phyloP scores from a whole-genome alignment of 2,888 invertebrate genomes.

The Syritta pipiens region DNA sequence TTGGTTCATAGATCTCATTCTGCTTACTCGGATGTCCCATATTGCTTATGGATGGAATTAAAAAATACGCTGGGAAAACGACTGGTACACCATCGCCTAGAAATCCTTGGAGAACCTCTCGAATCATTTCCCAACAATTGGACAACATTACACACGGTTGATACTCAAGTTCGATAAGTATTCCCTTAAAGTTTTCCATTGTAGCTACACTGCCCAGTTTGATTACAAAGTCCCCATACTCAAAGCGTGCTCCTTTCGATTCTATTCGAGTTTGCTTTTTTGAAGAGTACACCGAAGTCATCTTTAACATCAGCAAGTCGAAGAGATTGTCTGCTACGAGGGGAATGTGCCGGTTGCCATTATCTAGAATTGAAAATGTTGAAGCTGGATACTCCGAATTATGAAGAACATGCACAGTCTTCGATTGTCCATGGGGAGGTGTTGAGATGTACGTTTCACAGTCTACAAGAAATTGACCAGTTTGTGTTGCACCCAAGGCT shows the following conservation, averaged over 20 bases:
- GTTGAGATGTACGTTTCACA: slow-evolving; percentile 95
- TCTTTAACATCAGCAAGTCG: slow-evolving; percentile 93
- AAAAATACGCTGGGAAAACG: slow-evolving; percentile 84
- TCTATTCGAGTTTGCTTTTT: slow-evolving; percentile 94
- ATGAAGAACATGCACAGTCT: slow-evolving; percentile 94
- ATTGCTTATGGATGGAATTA: slow-evolving; percentile 75
- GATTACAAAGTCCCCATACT: slow-evolving; percentile 94
- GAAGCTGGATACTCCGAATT: slow-evolving; percentile 97
- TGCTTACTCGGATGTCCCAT: slow-evolving; percentile 76
- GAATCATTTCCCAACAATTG: slow-evolving; percentile 93
- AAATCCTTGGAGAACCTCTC: slow-evolving; percentile 95
- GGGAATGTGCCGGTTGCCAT: slow-evolving; percentile 90
- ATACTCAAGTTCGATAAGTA: slow-evolving; percentile 96
- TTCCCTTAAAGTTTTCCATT: slow-evolving; percentile 95
- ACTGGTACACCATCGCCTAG: slow-evolving; percentile 88
- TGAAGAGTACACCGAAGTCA: slow-evolving; percentile 91
- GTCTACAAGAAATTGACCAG: slow-evolving; percentile 95
- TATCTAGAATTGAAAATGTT: slow-evolving; percentile 94
- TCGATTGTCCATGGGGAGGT: slow-evolving; percentile 84
- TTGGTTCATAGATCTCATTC: slow-evolving; percentile 87
- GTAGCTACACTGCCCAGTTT: slow-evolving; percentile 96
- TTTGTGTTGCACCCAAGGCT: slow-evolving; percentile 91
- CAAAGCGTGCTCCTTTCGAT: slow-evolving; percentile 92
- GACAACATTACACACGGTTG: slow-evolving; percentile 92
- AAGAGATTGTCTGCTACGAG: slow-evolving; percentile 94